These are phyloP conservation scores for Zaprionus camerounensis DNA, from an alignment of 1,140 invertebrate genomes.

Conservation along the genomic window DNA sequence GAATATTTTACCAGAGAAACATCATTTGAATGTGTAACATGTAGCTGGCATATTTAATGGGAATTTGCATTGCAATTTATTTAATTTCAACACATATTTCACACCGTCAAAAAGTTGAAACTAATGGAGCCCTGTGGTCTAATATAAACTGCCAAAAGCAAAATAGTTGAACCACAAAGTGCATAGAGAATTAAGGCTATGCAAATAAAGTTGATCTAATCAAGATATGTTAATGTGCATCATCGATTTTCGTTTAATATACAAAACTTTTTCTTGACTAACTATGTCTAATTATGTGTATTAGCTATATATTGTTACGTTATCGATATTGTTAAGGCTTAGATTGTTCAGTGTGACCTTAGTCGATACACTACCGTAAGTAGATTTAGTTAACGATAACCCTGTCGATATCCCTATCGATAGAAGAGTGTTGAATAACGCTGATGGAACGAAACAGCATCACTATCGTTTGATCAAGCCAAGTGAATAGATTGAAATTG, in stretches of 20 bases:
- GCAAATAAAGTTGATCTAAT: background rate
- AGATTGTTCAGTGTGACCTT: too few relatives aligned
- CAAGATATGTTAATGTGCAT: background rate
- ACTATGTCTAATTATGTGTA: too few relatives aligned
- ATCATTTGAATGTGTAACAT: conserved; percentile 4
- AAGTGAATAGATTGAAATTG: too few relatives aligned
- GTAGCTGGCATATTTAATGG: background rate
- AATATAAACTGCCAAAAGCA: background rate
- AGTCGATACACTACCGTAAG: too few relatives aligned
- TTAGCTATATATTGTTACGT: too few relatives aligned
- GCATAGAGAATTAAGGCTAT: background rate
- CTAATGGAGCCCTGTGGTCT: background rate
- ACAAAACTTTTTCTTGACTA: too few relatives aligned
- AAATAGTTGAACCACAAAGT: background rate
- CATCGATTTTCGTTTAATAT: background rate
- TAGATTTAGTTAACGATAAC: too few relatives aligned
- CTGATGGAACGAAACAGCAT: too few relatives aligned
- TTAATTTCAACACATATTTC: background rate
- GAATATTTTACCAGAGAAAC: conserved; percentile 3
- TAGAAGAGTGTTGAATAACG: too few relatives aligned
- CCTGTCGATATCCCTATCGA: too few relatives aligned
- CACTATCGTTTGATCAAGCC: too few relatives aligned
- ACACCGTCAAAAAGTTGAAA: background rate
- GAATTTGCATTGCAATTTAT: background rate
- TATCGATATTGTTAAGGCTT: too few relatives aligned